Base-by-base conservation (phyloP, 2,888 invertebrate genomes). In the Thymelicus sylvestris region DNA sequence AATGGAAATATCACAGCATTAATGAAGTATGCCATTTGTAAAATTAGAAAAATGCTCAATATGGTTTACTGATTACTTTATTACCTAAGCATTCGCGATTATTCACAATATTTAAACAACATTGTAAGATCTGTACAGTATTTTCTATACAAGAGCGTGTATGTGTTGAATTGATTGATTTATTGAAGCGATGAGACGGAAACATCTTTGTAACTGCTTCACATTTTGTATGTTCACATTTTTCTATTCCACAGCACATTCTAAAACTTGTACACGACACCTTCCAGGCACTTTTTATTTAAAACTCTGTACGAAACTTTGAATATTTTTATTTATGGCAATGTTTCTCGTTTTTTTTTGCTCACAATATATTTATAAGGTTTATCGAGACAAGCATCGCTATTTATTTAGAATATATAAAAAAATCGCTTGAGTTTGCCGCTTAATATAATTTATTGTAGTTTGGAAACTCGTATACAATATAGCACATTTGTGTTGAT, bases 201-300 rank as follows among this genome's bases (percentile, higher is more conserved):
- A 74, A 69, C 72, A 73, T 74, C 63, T 67, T 67, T 71, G 31
- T 62, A 47, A 55, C 44, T 55, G 74, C 74, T 72, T 73, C 7
- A 48, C 67, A n/a, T 19, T 67, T 71, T 65, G 39, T 41, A 63
- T 67, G 39, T 39, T 61, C 24, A 62, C 59, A 61, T 44, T 47
- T 63, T 48, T 63, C n/a, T 47, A 38, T 55, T 61, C 57, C 57
- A 71, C 61, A 72, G 67, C 66, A 66, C 59, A 57, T 67, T 41
- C n/a, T 31, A n/a, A 39, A 50, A 63, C 70, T 70, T 70, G 41
- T 31, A 70, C 65, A 69, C 57, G 41, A 50, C 59, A 70, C 70
- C 64, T 70, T 65, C 57, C n/a, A n/a, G 64, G 48, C 65, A 50
- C 41, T 38, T 59, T 48, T 47, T 60, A 39, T 61, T 60, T 52